Evolutionary conservation across 2,113 vertebrate species (phyloP), one percentile per base, ranked within the genome.

Genomic region (Scolopax mira): DNA sequence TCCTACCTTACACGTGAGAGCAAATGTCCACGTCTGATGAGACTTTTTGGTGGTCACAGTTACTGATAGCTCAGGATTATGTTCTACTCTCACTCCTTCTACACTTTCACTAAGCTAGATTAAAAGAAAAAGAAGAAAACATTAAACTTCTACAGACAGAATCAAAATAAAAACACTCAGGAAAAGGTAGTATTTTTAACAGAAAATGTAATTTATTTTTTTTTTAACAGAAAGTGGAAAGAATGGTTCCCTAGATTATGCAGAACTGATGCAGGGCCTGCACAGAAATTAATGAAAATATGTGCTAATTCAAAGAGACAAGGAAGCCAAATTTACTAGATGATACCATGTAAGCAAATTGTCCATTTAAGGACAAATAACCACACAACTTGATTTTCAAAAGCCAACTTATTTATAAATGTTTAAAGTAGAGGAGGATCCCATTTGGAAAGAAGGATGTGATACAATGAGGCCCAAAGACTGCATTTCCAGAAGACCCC

Each of bases 31-130:
- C 7, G 98, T 98, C 97, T 99, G 99, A 87, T 98, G 98, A 49
- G 99, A 99, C 71, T 98, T 99, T 98, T 99, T 99, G 98, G 98
- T 98, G 98, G 98, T 98, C 96, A 99, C 99, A 4, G 99, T 99
- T 73, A 99, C 98, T 3, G 99, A 99, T 18, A 99, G 98, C 88
- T 98, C 98, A 41, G 99, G 99, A 88, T 96, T 99, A 97, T 99
- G 99, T 85, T 99, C 99, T 90, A 99, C 98, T 94, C 98, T 98
- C 81, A 99, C 98, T 73, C 99, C 99, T 79, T 99, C 99, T 94
- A 99, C 96, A 98, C 97, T 98, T 96, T 99, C 99, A 95, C 99
- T 99, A 92, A 99, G 98, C 99, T 99, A 87, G 22, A 97, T 81
- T 37, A 71, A 89, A 97, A 95, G 27, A 97, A 85, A 96, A 80